Evolutionary conservation across 2,113 vertebrate species (phyloP), one percentile per base, ranked within the genome.

Genomic region (Peucedramus taeniatus): DNA sequence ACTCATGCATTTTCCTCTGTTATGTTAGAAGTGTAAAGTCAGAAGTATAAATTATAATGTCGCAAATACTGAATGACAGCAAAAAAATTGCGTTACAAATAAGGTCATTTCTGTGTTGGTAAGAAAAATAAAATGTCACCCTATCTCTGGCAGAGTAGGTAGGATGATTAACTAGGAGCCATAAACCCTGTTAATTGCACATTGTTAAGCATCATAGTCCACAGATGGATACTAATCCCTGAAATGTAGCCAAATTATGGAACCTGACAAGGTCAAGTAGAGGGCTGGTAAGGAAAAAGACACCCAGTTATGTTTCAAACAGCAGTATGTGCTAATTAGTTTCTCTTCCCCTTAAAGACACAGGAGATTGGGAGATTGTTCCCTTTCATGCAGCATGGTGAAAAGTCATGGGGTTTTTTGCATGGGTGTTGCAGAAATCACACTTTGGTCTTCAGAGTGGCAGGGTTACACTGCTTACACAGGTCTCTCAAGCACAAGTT

Each of bases 141-240:
- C 30, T 70, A 2, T 69, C 28, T 77, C 33, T 70, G 26, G 23
- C 42, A 87, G 37, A 35, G 37, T 56, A 39, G 30, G 45, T 49
- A 54, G 50, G 5, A 61, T 78, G 51, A 59, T 74, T 57, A 85
- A 63, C 24, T 81, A 23, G 80, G 68, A 93, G 49, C 16, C 24
- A 30, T 54, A 76, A 90, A 80, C 40, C 40, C 13, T 64, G 23
- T 76, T 85, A 93, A 85, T 78, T 91, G 50, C 40, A 56, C 15
- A 16, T 65, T 80, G 71, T 81, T 80, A 66, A 77, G 35, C 10
- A 9, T 61, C n/a, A 5, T 45, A 66, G 72, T 65, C 39, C 26
- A 31, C 39, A 51, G 33, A 74, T 64, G 40, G 47, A 24, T 86
- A 33, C 13, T 70, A 50, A 81, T 86, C 30, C 7, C 18, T 87